Percentiles rank a stretch among this genome's conserved stretches.
Evolutionary conservation across 2,888 invertebrate species (phyloP).

Genomic region (Strigamia transsilvanica): DNA sequence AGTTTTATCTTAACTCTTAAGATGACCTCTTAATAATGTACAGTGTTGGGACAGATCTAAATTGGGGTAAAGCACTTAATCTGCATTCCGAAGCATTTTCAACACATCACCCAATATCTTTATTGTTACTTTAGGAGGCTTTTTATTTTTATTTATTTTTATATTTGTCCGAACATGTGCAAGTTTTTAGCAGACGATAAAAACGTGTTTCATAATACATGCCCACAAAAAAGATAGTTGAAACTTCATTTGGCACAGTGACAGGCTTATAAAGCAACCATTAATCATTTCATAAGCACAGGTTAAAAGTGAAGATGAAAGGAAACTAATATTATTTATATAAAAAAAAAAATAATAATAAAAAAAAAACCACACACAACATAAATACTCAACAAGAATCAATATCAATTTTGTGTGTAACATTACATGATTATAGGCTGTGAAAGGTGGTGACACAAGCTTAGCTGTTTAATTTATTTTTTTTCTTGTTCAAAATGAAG

Average conservation of each 20-base stretch:
- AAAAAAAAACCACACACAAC: background rate
- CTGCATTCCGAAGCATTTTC: background rate
- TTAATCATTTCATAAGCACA: conserved; percentile 20
- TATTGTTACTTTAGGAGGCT: background rate
- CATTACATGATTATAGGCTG: too few species aligned
- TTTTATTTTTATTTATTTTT: background rate
- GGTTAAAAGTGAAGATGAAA: conserved; percentile 14
- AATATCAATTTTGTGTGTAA: background rate
- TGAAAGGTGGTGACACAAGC: too few species aligned
- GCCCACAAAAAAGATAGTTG: conserved; percentile 10
- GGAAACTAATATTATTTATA: background rate
- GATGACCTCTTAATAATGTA: too few species aligned
- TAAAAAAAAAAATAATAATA: background rate
- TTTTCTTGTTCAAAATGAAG: too few species aligned
- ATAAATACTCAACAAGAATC: background rate
- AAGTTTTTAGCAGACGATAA: conserved; percentile 13
- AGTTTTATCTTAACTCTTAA: too few species aligned
- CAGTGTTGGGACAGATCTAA: too few species aligned
- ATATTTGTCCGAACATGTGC: background rate
- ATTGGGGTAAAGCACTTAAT: background rate
- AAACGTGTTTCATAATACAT: conserved; percentile 4
- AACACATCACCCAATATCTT: background rate
- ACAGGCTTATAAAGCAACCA: conserved; percentile 7
- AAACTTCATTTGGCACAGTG: conserved; percentile 21
- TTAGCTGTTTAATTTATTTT: too few species aligned